Evolutionary conservation across 2,797 vertebrate species (phyloP), one percentile per base, ranked within the genome.

Genomic region (Buceros bicornis): DNA sequence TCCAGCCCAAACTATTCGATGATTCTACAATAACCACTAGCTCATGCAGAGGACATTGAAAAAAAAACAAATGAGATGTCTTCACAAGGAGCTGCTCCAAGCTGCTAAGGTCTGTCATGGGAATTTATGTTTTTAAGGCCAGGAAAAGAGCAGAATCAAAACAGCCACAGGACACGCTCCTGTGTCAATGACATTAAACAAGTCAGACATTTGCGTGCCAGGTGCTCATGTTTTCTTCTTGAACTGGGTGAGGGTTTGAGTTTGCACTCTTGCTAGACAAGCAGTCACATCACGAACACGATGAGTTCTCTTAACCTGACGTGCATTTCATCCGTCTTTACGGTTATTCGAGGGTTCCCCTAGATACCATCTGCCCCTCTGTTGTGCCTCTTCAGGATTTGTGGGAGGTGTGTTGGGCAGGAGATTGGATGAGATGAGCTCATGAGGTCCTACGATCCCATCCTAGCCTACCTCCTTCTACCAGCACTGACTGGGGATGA

Each of bases 221-320:
- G 50, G 26, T 24, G 12, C 3, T 67, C 5, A 28, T n/a, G 3
- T 28, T n/a, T 26, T 35, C 25, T n/a, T 28, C 71, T 90, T 16
- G 51, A 58, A 14, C 16, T 25, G 16, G 5, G 0, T 11, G 5
- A 22, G 33, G 4, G 17, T 42, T 77, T 9, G 1, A 51, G 6
- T 66, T 66, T 72, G 51, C 11, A 11, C 11, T 82, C 58, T 54
- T 69, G 31, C 53, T 69, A 48, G 50, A 8, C 8, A 29, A 82
- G 33, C 43, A 58, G 4, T 35, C 2, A 0, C 43, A 31, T 60
- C n/a, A 6, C 5, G 40, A 43, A 31, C 0, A 0, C 13, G 24
- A 51, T 50, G n/a, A 66, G 29, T 35, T 69, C 24, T 31, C 54
- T 67, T 48, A n/a, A 40, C 24, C 16, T 79, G 66, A 43, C 19